Base-by-base conservation (phyloP, 2,113 vertebrate species). In the Scatophagus argus region DNA sequence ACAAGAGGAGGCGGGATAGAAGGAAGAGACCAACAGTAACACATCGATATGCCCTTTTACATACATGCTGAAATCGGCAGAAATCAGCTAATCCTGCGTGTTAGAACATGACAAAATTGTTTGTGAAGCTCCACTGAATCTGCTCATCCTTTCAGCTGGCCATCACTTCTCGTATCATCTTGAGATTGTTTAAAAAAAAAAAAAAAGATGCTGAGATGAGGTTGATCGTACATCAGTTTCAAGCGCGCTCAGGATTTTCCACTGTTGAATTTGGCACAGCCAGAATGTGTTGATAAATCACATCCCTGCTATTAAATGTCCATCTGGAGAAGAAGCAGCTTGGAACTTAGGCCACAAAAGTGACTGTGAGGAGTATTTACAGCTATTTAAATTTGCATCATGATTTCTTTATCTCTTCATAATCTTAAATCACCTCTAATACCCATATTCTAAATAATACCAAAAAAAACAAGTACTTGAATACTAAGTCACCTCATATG, bases 151-250 rank as follows among this genome's bases (percentile, higher is more conserved):
- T 6, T 14, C n/a, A 68, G 17, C 46, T 0, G 8, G 64, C 46
- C 59, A 46, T 71, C 11, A 21, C 61, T 34, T 25, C 77, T 81
- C 27, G 3, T 67, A 29, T 75, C 68, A 54, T 77, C 72, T 62
- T 74, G 74, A 77, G 81, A 63, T 59, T 60, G 44, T 73, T 81
- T n/a, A n/a, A n/a, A n/a, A n/a, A n/a, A n/a, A n/a, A n/a, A n/a
- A n/a, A 61, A 77, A 76, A 60, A 6, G 32, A 78, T 4, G 64
- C 46, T 16, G 49, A 78, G 39, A 47, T 19, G 55, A 72, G 39
- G 38, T 44, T 34, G 51, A 68, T 38, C 27, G 4, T 70, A 44
- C 34, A 80, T 85, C 66, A 32, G 23, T 68, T 68, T 77, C 74
- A 83, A 66, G 56, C 23, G 2, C 0, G 1, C 62, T 67, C 51